Evolutionary conservation across 2,797 vertebrate species (phyloP).

Genomic region (Octomys mimax): DNA sequence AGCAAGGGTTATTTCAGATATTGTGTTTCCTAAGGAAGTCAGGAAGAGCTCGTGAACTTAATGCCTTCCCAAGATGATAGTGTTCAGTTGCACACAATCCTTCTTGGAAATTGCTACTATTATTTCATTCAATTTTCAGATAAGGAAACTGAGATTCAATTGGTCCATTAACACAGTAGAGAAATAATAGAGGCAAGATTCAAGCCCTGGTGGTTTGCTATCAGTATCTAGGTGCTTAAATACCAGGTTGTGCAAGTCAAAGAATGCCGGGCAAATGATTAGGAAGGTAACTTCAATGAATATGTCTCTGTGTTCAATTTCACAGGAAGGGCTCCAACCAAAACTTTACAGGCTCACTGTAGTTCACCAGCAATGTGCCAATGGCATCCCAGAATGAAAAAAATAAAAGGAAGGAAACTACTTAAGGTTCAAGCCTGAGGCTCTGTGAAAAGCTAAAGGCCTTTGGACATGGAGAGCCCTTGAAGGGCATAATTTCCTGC

Average conservation of each 20-base stretch:
- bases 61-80: neutral
- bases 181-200: neutral
- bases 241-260: neutral
- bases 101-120: neutral
- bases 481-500: constrained; percentile 41
- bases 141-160: constrained; percentile 35
- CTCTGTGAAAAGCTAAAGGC: neutral
- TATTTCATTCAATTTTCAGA: neutral
- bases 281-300: constrained; percentile 5
- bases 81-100: neutral
- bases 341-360: neutral
- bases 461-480: neutral
- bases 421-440: constrained; percentile 1
- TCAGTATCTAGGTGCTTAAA: neutral
- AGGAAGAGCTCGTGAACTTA: neutral
- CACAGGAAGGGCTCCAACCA: neutral
- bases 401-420: neutral
- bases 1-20: neutral
- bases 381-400: neutral
- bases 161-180: neutral
- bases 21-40: neutral
- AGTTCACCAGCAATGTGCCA: neutral
- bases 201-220: neutral
- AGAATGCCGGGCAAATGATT: neutral
- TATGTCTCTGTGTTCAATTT: neutral